Evolutionary conservation across 2,797 vertebrate species (phyloP).

Genomic region (Syngnathus acus): DNA sequence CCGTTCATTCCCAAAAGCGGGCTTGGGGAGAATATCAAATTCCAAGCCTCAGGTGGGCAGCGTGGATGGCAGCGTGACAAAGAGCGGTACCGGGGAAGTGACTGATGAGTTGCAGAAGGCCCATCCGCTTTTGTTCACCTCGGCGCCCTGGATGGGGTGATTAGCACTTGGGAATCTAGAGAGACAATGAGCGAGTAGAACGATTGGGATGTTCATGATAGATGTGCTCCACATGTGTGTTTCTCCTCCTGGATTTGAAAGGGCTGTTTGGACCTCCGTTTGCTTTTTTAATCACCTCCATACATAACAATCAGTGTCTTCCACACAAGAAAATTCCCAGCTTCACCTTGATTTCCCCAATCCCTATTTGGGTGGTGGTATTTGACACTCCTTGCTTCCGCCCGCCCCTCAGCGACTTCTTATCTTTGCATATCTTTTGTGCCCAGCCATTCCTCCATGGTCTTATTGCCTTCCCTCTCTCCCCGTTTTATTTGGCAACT

Average conservation of each 20-base stretch:
- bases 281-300: not conserved
- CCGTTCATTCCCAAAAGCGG: not conserved
- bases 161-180: constrained; percentile 9
- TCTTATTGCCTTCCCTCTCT: not conserved
- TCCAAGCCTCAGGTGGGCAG: not conserved
- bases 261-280: not conserved
- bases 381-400: not conserved
- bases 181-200: constrained; percentile 21
- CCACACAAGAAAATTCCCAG: not conserved
- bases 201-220: constrained; percentile 19
- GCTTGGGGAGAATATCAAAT: not conserved
- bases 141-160: constrained; percentile 25
- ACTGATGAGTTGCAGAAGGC: not conserved
- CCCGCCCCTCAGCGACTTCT: not conserved
- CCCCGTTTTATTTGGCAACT: constrained; percentile 6
- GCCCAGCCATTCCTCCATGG: not conserved
- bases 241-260: constrained; percentile 1
- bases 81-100: not conserved
- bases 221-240: constrained; percentile 9
- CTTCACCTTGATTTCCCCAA: not conserved
- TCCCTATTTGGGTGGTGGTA: not conserved
- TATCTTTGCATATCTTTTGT: not conserved
- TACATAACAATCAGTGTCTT: not conserved
- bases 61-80: not conserved
- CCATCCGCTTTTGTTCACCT: not conserved